Conservation (phyloP, 2,797 vertebrate genomes). For the Lithobates pipiens region DNA sequence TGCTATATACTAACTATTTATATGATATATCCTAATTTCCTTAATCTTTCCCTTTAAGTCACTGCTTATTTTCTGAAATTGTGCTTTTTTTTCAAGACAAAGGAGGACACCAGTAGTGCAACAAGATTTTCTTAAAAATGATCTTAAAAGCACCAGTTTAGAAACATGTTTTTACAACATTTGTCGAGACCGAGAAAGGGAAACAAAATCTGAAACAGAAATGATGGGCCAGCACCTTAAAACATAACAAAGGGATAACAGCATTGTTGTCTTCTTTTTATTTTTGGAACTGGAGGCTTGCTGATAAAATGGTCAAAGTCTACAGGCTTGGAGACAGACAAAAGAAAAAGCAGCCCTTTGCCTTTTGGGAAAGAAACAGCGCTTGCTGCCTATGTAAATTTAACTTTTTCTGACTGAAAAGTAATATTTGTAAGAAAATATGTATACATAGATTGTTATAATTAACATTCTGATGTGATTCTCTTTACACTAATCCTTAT, state of each 20-base stretch:
- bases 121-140: background rate
- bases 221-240: conserved; percentile 45
- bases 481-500: conserved; percentile 18
- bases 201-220: conserved; percentile 50
- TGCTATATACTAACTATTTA: too few relatives aligned
- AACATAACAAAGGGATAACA: conserved; percentile 41
- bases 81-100: background rate
- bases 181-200: conserved; percentile 3
- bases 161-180: background rate
- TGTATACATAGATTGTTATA: conserved; percentile 18
- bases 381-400: conserved; percentile 25
- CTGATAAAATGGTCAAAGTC: conserved; percentile 59
- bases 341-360: conserved; percentile 44
- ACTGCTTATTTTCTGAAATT: background rate
- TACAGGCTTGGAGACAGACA: conserved; percentile 44
- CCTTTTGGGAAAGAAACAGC: conserved; percentile 42
- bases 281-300: conserved; percentile 52
- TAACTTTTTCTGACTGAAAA: conserved; percentile 12
- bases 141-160: background rate
- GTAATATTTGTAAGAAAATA: conserved; percentile 26
- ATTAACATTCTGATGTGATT: conserved; percentile 18
- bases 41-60: background rate
- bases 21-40: background rate
- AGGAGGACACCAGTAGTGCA: background rate
- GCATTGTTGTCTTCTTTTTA: conserved; percentile 43